Evolutionary conservation across 2,888 invertebrate species (phyloP), one percentile per base, ranked within the genome.

Genomic region (Hypercompe scribonia): DNA sequence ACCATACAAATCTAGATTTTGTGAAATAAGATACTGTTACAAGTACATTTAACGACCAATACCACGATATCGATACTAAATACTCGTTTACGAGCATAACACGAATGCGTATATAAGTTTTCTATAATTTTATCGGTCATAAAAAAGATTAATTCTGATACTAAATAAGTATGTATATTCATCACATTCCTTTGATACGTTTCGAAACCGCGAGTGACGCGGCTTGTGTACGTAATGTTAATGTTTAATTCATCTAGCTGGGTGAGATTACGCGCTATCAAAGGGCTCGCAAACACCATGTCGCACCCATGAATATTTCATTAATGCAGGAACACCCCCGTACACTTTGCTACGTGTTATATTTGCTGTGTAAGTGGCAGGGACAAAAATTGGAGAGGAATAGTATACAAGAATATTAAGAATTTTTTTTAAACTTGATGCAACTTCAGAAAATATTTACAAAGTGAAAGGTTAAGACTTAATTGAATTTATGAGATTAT

Each of bases 231-330:
- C 78, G 76, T 77, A 77, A 69, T 73, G 80, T 83, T 81, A 85
- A 87, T 91, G 88, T 89, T 86, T 90, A 90, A 91, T 91, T 89
- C 90, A 90, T 88, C 83, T 84, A 84, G 88, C 87, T 87, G 86
- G 73, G 73, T 77, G 82, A 86, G 87, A 84, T 86, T 85, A 87
- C 80, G 72, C 78, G 77, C 78, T 84, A 85, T 88, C 89, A 90
- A 89, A 90, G 90, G 81, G 78, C 80, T 73, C 74, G 72, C 81
- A 78, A 79, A 81, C 85, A 80, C 79, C 79, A 76, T 80, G 84
- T 76, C 81, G 75, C 75, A 71, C 71, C 81, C 77, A 88, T 90
- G 90, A 89, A 91, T 91, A 89, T 89, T 88, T 86, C 88, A 90
- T 89, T 81, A 80, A 83, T 71, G 81, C 81, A 70, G 67, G 74